phyloP scores from a whole-genome alignment of 2,113 vertebrate species.

The Ceuthmochares aereus region DNA sequence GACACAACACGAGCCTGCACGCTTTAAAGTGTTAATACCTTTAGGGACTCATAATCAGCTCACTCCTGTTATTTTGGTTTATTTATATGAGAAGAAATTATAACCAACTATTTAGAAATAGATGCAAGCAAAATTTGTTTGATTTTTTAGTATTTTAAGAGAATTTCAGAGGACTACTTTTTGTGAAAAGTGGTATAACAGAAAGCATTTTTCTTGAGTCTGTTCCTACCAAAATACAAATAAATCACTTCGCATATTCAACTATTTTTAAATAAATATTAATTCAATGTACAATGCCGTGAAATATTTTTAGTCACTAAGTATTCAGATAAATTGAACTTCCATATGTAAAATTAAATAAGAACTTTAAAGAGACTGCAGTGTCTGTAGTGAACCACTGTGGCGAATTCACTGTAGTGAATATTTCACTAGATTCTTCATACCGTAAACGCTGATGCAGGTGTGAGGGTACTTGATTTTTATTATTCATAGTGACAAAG shows the following conservation, averaged over 20 bases:
- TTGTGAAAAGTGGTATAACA: slow-evolving; percentile 6
- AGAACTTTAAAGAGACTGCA: not conserved
- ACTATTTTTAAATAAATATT: not conserved
- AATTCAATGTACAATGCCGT: not conserved
- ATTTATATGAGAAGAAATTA: slow-evolving; percentile 48
- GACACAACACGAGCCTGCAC: slow-evolving; percentile 52
- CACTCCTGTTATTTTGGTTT: slow-evolving; percentile 43
- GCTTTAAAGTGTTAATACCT: slow-evolving; percentile 67
- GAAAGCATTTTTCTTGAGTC: slow-evolving; percentile 27
- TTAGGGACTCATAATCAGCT: slow-evolving; percentile 54
- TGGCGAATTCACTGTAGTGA: too few relatives aligned
- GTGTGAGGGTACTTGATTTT: not conserved
- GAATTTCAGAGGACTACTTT: not conserved
- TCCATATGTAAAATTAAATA: not conserved
- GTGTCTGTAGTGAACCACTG: too few relatives aligned
- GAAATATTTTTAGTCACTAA: not conserved
- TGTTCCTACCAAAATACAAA: slow-evolving; percentile 8
- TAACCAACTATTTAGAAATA: not conserved
- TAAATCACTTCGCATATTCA: not conserved
- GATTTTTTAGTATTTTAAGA: not conserved
- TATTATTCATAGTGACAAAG: not conserved
- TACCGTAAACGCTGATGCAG: not conserved
- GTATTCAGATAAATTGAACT: not conserved
- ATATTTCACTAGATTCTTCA: not conserved
- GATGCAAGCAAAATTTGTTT: not conserved